These are phyloP conservation scores for Loris lydekkerianus DNA, from an alignment of 2,797 vertebrate species.

Conservation along the genomic window DNA sequence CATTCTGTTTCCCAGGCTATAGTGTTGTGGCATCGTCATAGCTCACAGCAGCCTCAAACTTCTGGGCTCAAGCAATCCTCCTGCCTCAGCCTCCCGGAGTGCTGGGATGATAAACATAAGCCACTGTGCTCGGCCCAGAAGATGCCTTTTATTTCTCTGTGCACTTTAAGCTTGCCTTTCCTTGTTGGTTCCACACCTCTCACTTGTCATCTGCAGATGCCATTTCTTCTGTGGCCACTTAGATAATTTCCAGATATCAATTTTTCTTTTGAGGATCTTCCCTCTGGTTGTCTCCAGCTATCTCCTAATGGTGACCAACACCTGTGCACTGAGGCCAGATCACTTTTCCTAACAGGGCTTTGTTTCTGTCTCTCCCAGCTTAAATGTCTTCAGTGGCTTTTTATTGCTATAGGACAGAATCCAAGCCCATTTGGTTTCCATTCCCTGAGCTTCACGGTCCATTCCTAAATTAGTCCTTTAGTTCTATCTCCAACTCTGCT, in stretches of 20 bases:
- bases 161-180: not conserved
- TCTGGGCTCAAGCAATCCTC: too few relatives aligned
- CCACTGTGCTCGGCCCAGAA: too few relatives aligned
- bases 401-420: not conserved
- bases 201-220: not conserved
- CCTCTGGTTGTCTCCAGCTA: not conserved
- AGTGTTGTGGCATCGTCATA: too few relatives aligned
- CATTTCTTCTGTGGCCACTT: not conserved
- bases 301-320: not conserved
- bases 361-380: not conserved
- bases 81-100: too few relatives aligned
- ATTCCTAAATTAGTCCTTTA: not conserved
- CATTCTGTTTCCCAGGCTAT: too few relatives aligned
- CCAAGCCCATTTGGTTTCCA: not conserved
- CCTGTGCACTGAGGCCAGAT: not conserved
- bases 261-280: not conserved
- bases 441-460: not conserved
- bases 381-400: not conserved
- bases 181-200: not conserved
- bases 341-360: not conserved
- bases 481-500: not conserved
- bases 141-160: not conserved
- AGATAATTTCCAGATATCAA: not conserved
- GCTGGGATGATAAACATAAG: too few relatives aligned
- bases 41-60: too few relatives aligned